phyloP scores from a whole-genome alignment of 2,888 invertebrate species.

The Callyntrura guangdongensis region DNA sequence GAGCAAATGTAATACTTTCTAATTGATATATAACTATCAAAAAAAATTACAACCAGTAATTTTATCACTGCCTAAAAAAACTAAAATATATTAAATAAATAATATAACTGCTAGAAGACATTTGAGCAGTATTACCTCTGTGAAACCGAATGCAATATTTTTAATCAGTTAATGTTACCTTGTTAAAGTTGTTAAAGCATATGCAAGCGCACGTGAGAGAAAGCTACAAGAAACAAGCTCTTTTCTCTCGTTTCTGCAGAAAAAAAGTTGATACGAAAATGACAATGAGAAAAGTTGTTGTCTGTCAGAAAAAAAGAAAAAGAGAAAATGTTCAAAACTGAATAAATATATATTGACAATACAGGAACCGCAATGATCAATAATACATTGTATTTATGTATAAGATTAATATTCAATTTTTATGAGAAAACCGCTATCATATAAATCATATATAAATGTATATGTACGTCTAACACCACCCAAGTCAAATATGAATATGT shows the following conservation, averaged over 20 bases:
- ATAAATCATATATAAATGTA: neutral
- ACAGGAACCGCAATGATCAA: slow-evolving; percentile 25
- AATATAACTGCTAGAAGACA: slow-evolving; percentile 68
- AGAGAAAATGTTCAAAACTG: slow-evolving; percentile 49
- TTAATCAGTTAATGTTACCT: slow-evolving; percentile 26
- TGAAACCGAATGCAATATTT: slow-evolving; percentile 73
- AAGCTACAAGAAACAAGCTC: neutral
- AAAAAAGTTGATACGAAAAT: slow-evolving; percentile 16
- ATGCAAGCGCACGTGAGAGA: neutral
- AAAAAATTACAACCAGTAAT: slow-evolving; percentile 63
- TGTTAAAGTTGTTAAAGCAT: neutral
- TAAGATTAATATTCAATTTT: slow-evolving; percentile 48
- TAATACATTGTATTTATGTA: slow-evolving; percentile 9
- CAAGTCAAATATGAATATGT: neutral
- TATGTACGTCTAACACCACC: neutral
- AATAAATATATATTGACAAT: slow-evolving; percentile 58
- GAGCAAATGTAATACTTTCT: neutral
- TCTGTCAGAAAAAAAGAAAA: neutral
- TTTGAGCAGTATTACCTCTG: slow-evolving; percentile 63
- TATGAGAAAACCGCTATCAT: slow-evolving; percentile 31
- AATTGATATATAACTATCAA: neutral
- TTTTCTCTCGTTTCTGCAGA: neutral
- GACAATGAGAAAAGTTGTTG: slow-evolving; percentile 26
- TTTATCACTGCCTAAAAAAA: slow-evolving; percentile 76
- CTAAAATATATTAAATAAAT: no score